These are phyloP conservation scores for Chondrilla cf. caribensis DNA, from an alignment of 37 sponge, comb jelly and placozoan species.

Conservation along the genomic window DNA sequence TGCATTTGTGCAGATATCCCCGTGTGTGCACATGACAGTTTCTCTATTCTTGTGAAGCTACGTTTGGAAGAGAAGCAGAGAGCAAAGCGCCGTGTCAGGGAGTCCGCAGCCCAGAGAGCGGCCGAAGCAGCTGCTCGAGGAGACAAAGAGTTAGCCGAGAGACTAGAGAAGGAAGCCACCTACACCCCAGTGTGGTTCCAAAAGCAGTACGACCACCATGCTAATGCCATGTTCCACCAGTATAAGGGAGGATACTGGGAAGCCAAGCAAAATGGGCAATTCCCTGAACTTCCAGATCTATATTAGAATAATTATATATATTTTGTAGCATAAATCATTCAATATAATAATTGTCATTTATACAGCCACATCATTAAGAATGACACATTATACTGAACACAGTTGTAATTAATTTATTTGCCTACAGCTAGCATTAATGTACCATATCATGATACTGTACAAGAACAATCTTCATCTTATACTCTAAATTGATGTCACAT, in stretches of 20 bases:
- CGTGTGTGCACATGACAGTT: neutral
- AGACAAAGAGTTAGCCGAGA: constrained; percentile 53
- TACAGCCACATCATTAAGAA: too few species aligned
- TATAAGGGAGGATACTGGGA: constrained; percentile 97
- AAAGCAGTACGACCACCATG: constrained; percentile 72
- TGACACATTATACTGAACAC: too few species aligned
- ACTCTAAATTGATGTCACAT: too few species aligned
- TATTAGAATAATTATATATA: constrained; percentile 22
- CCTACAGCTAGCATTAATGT: too few species aligned
- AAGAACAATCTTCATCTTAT: too few species aligned
- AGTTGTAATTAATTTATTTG: too few species aligned
- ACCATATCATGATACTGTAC: too few species aligned
- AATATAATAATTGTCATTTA: too few species aligned
- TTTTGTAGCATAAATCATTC: too few species aligned
- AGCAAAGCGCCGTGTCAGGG: constrained; percentile 79
- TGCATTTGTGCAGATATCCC: too few species aligned
- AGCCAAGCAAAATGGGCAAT: constrained; percentile 48
- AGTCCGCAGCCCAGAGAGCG: constrained; percentile 61
- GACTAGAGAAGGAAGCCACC: constrained; percentile 59
- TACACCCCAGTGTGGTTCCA: constrained; percentile 79
- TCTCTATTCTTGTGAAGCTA: constrained; percentile 26
- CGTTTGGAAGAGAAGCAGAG: constrained; percentile 93
- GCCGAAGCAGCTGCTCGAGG: constrained; percentile 75
- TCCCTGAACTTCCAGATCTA: constrained; percentile 28
- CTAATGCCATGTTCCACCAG: constrained; percentile 67